Conservation (phyloP, 1,140 invertebrate genomes). For the Drosophila lowei region DNA sequence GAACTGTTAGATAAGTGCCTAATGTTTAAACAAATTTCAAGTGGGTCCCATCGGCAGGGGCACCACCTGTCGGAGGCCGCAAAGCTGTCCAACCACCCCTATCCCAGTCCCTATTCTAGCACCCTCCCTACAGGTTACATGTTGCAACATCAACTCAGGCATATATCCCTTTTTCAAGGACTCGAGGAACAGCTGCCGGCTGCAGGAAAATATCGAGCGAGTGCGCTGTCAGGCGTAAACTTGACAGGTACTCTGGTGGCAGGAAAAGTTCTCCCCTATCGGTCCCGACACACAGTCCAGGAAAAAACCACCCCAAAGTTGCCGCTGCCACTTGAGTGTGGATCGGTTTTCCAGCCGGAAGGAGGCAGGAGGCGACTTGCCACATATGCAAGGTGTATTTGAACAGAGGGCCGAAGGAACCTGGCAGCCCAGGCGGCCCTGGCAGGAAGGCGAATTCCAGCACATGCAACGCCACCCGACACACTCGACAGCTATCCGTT, state of each 20-base stretch:
- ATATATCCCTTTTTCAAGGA: slow-evolving; percentile 67
- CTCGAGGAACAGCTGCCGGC: slow-evolving; percentile 52
- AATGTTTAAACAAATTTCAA: slow-evolving; percentile 63
- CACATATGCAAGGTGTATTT: slow-evolving; percentile 72
- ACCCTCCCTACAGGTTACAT: slow-evolving; percentile 29
- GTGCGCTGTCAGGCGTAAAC: slow-evolving; percentile 71
- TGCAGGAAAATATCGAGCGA: slow-evolving; percentile 52
- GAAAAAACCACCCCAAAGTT: slow-evolving; percentile 47
- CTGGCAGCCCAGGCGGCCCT: slow-evolving; percentile 21
- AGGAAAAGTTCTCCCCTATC: slow-evolving; percentile 56
- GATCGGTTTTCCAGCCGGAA: slow-evolving; percentile 70
- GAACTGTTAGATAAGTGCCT: slow-evolving; percentile 51
- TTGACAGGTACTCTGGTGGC: slow-evolving; percentile 61
- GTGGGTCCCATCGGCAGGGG: slow-evolving; percentile 26
- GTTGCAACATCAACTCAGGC: slow-evolving; percentile 52
- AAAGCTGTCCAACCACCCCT: slow-evolving; percentile 60
- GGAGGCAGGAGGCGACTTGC: slow-evolving; percentile 34
- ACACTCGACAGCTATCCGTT: slow-evolving; percentile 53
- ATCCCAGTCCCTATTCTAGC: slow-evolving; percentile 12
- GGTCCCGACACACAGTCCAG: slow-evolving; percentile 6
- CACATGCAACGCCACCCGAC: slow-evolving; percentile 42
- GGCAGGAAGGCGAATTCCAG: slow-evolving; percentile 58
- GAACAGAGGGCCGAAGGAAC: slow-evolving; percentile 48
- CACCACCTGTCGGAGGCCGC: slow-evolving; percentile 58
- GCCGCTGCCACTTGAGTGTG: slow-evolving; percentile 39